Conservation (phyloP, 2,888 invertebrate genomes). For the Parnassius orleans region DNA sequence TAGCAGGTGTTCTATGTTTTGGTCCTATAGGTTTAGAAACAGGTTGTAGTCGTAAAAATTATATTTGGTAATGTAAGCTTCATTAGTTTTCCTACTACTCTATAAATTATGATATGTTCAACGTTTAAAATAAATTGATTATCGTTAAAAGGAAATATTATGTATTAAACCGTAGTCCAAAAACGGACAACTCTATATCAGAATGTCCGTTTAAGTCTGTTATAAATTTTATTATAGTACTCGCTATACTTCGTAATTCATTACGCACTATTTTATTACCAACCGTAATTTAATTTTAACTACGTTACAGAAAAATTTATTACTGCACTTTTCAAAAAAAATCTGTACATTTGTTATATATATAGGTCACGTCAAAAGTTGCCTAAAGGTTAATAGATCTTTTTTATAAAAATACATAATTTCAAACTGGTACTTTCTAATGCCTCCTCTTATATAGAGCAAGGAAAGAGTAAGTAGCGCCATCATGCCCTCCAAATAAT, state of each 20-base stretch:
- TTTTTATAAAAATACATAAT: too few species aligned
- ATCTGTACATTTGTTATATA: too few species aligned
- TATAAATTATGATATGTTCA: not conserved
- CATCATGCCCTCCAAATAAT: too few species aligned
- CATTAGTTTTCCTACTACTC: not conserved
- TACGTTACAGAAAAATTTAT: not conserved
- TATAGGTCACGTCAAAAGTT: too few species aligned
- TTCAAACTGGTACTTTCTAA: too few species aligned
- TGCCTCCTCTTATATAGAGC: too few species aligned
- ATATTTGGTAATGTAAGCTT: not conserved
- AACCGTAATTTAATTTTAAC: not conserved
- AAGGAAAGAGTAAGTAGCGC: too few species aligned
- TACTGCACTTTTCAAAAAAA: too few species aligned
- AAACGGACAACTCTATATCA: slow-evolving; percentile 2
- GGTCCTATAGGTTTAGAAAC: not conserved
- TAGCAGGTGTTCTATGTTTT: too few species aligned
- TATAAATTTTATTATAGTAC: slow-evolving; percentile 8
- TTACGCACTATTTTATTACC: not conserved
- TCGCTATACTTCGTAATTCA: slow-evolving; percentile 9
- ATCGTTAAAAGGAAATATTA: slow-evolving; percentile 3
- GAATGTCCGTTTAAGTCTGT: slow-evolving; percentile 2
- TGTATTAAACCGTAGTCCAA: slow-evolving; percentile 4
- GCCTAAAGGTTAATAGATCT: too few species aligned
- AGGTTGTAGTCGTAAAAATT: not conserved
- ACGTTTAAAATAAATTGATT: not conserved